These are phyloP conservation scores for Procapra przewalskii DNA, from an alignment of 2,113 vertebrate species.

Conservation along the genomic window DNA sequence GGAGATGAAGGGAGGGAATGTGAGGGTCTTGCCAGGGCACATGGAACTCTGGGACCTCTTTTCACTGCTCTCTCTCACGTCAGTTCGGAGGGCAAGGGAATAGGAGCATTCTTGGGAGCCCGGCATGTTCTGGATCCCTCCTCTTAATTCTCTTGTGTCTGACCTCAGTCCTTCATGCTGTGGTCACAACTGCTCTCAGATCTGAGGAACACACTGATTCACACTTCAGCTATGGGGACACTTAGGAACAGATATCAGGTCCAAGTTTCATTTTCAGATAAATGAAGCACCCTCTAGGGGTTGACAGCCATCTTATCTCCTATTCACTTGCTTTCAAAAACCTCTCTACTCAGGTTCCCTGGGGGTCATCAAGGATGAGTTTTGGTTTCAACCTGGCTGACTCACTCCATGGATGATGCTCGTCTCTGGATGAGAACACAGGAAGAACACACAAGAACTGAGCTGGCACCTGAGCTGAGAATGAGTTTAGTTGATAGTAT, in stretches of 20 bases:
- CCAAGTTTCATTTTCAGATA: neutral
- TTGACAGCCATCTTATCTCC: neutral
- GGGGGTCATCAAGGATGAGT: neutral
- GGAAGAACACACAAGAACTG: neutral
- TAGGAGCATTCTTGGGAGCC: neutral
- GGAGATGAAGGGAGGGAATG: no score
- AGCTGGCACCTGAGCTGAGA: neutral
- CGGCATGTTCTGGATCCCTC: neutral
- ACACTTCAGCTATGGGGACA: neutral
- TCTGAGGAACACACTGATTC: neutral
- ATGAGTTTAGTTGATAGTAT: neutral
- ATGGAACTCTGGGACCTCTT: neutral
- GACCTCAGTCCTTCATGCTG: neutral
- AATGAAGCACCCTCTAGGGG: neutral
- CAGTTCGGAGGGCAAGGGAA: neutral
- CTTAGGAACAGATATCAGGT: neutral
- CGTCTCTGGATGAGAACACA: neutral
- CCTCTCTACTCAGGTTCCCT: neutral
- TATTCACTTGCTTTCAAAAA: neutral
- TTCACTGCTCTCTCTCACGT: neutral
- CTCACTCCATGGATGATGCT: neutral
- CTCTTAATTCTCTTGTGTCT: neutral
- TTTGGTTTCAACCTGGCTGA: neutral
- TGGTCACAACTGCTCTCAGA: neutral
- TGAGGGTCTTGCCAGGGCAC: neutral